Evolutionary conservation across 92 coral and sea anemone species (phyloP), one percentile per base, ranked within the genome.

Genomic region (Umimayanthus kanabou): DNA sequence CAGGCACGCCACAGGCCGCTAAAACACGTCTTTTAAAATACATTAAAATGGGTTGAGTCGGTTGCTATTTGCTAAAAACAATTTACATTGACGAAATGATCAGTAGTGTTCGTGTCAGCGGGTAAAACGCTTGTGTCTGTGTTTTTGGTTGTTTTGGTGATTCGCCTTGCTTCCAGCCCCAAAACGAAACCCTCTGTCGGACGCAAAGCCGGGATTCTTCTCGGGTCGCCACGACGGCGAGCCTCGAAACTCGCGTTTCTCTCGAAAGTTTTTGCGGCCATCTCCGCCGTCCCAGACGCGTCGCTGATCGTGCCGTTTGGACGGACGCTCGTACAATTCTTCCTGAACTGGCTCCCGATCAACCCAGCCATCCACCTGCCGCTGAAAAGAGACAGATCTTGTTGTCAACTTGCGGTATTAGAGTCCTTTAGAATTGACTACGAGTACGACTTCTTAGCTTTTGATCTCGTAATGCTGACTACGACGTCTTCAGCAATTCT

Each of bases 111-210:
- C 26, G 4, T 0, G 69, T 61, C 25, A 61, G 25, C 22, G 25
- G 26, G 69, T 61, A 61, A 61, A 61, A 61, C 69, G 69, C 20
- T 61, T 61, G 69, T 61, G n/a, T 26, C 69, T 61, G 26, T 61
- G 69, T 18, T 61, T 61, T 22, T 61, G 69, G 69, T 61, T 61
- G 69, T 61, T 61, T 3, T 26, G 26, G 69, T 18, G 15, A 61
- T n/a, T 64, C 11, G 50, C 20, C 57, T 81, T 81, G 10, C 30
- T 61, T 81, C 58, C 85, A 33, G 39, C 18, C 4, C 55, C 75
- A 81, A 81, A 61, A 43, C 75, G 85, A 43, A 81, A 81, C 1
- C 85, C 85, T 61, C 85, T 65, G 29, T 81, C 85, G 57, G 75
- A 81, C 43, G 73, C 30, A 61, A 61, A n/a, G 29, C 64, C 20